Conservation (phyloP, 2,888 invertebrate genomes). For the Drosophila greeni region DNA sequence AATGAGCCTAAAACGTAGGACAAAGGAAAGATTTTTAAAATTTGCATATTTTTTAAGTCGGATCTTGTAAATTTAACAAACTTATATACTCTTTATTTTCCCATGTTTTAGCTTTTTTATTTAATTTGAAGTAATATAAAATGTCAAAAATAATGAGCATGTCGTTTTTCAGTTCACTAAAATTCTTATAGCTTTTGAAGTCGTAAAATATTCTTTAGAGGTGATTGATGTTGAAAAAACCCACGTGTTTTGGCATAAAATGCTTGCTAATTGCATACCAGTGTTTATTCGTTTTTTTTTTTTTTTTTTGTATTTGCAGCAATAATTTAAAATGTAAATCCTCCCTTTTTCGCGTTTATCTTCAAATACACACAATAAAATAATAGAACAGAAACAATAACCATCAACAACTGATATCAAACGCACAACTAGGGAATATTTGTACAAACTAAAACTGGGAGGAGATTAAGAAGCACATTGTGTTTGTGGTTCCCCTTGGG, state of each 20-base stretch:
- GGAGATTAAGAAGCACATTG: slow-evolving; percentile 26
- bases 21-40: neutral
- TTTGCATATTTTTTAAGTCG: too few relatives aligned
- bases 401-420: slow-evolving; percentile 34
- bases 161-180: neutral
- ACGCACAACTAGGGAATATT: slow-evolving; percentile 24
- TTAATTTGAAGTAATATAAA: neutral
- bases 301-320: fast-evolving
- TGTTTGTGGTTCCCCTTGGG: slow-evolving; percentile 20
- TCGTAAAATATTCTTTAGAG: neutral
- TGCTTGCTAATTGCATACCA: neutral
- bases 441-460: slow-evolving; percentile 32
- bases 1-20: neutral
- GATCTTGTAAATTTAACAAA: too few relatives aligned
- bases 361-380: neutral
- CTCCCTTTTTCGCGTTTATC: neutral
- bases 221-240: neutral
- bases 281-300: too few relatives aligned
- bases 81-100: too few relatives aligned
- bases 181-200: neutral
- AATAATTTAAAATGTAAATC: too few relatives aligned
- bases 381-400: slow-evolving; percentile 34
- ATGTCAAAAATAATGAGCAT: neutral
- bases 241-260: neutral
- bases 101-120: neutral